Base-by-base conservation (phyloP, 2,113 vertebrate genomes). In the Progne subis region DNA sequence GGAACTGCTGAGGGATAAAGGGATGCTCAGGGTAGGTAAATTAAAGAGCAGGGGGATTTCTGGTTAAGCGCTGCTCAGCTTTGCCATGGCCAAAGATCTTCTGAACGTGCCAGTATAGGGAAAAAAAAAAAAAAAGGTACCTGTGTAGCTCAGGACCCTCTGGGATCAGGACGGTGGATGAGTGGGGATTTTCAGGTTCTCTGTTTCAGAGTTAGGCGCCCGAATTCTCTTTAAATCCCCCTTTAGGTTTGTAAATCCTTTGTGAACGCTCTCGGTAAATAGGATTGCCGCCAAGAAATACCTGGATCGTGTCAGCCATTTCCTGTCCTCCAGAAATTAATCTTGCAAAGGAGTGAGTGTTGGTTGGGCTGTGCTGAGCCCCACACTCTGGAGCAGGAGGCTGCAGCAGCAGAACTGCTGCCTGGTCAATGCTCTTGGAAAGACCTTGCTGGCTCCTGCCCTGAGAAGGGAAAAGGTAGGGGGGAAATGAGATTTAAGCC, bases 191-290 rank as follows among this genome's bases (percentile, higher is more conserved):
- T 97, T 97, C 72, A 86, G 86, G 80, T 81, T 93, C 0, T 0
- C 64, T 59, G 56, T 86, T 86, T 86, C 65, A 56, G 76, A 95
- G 80, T 80, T 88, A 92, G 88, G 88, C 59, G 77, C 92, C 95
- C 87, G 90, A 96, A 95, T 94, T 96, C 80, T 64, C 68, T 91
- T 90, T 88, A 97, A 97, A 96, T 96, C 94, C 83, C 76, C 80
- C 70, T 81, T 93, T 81, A 92, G 80, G 72, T 90, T 94, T 92
- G 64, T 92, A 96, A 97, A 96, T 92, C 92, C 83, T 93, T 81
- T 60, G 76, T 67, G 88, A 95, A 92, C 23, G 76, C 86, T 92
- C 76, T 75, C 0, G 0, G 72, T 93, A 93, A 97, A 94, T 81
- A 92, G 91, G 92, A 95, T 92, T 94, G 86, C 46, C 2, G 61